Percentiles rank a stretch among this genome's conserved stretches.
These are phyloP conservation scores for Clarias platycephalus DNA, from an alignment of 2,797 vertebrate species.

Conservation along the genomic window DNA sequence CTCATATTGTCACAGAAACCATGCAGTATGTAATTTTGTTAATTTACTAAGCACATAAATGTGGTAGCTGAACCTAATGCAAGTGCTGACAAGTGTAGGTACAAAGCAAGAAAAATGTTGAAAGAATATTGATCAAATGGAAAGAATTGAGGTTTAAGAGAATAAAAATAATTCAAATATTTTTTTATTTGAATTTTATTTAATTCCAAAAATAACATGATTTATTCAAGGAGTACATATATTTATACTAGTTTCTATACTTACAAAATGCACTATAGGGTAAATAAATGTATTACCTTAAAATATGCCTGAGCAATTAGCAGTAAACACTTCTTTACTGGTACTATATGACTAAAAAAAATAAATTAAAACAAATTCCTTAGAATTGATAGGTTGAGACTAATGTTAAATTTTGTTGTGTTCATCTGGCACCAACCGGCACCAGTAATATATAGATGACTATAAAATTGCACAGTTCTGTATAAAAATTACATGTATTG, in stretches of 20 bases:
- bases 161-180: not conserved
- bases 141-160: not conserved
- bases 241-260: slow-evolving; percentile 10
- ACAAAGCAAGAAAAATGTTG: not conserved
- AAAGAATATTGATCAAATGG: not conserved
- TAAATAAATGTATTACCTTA: slow-evolving; percentile 13
- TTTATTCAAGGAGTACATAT: not conserved
- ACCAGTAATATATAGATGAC: not conserved
- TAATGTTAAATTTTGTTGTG: not conserved
- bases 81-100: not conserved
- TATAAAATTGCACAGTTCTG: not conserved
- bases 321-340: slow-evolving; percentile 31
- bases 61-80: not conserved
- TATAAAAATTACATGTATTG: not conserved
- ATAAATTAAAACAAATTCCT: slow-evolving; percentile 20
- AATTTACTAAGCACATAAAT: not conserved
- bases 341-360: not conserved
- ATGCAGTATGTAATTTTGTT: not conserved
- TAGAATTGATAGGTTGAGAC: not conserved
- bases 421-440: not conserved
- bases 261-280: slow-evolving; percentile 28
- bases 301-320: slow-evolving; percentile 16
- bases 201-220: not conserved
- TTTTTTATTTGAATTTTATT: slow-evolving; percentile 9
- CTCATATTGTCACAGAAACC: not conserved